Percentiles rank a stretch among this genome's conserved stretches.
These are phyloP conservation scores for Mactra quadrangularis DNA, from an alignment of 1,140 invertebrate species.

Conservation along the genomic window DNA sequence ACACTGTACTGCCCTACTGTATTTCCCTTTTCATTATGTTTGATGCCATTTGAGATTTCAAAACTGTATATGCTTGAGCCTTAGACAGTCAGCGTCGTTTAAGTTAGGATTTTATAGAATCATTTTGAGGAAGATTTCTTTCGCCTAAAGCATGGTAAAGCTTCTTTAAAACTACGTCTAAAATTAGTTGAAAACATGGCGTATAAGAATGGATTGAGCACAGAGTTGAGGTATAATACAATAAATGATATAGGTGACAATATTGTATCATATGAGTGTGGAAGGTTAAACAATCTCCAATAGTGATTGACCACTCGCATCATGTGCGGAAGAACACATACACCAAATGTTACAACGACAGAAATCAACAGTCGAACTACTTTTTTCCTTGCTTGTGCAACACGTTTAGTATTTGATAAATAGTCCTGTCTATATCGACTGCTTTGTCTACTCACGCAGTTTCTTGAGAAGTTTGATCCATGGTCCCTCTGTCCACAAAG, in stretches of 20 bases:
- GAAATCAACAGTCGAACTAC: constrained; percentile 90
- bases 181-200: constrained; percentile 90
- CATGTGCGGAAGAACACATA: constrained; percentile 94
- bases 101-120: too few relatives aligned
- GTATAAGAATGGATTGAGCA: constrained; percentile 93
- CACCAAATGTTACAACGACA: constrained; percentile 91
- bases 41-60: too few relatives aligned
- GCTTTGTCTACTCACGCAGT: neutral
- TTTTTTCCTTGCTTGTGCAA: constrained; percentile 73
- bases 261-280: constrained; percentile 88
- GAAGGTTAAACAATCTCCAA: constrained; percentile 72
- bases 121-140: too few relatives aligned
- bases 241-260: constrained; percentile 93
- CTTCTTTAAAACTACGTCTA: constrained; percentile 80
- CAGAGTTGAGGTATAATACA: constrained; percentile 93
- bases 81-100: too few relatives aligned
- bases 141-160: constrained; percentile 66
- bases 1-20: too few relatives aligned
- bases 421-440: neutral
- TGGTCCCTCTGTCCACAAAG: neutral
- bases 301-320: constrained; percentile 91
- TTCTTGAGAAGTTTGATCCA: neutral
- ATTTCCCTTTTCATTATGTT: too few relatives aligned
- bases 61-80: too few relatives aligned
- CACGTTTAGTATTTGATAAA: constrained; percentile 43